These are phyloP conservation scores for Sminthurides aquaticus DNA, from an alignment of 2,888 invertebrate genomes.

Conservation along the genomic window DNA sequence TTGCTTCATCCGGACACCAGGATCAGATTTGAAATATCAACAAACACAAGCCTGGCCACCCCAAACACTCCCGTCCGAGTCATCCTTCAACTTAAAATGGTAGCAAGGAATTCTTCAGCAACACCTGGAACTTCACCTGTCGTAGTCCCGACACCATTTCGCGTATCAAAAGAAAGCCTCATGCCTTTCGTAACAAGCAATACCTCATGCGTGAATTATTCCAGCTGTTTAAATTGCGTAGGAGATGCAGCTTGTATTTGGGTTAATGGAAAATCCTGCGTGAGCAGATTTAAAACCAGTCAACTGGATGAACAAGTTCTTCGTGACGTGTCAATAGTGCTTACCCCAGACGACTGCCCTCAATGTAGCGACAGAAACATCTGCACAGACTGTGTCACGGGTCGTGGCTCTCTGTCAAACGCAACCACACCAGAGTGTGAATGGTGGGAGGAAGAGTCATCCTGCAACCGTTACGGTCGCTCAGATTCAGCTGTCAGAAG, in stretches of 20 bases:
- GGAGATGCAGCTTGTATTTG: slow-evolving; percentile 37
- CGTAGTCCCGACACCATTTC: slow-evolving; percentile 7
- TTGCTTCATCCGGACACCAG: slow-evolving; percentile 54
- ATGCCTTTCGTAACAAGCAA: slow-evolving; percentile 13
- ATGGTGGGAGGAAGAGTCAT: slow-evolving; percentile 85
- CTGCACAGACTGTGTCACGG: slow-evolving; percentile 73
- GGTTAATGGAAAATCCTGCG: slow-evolving; percentile 19
- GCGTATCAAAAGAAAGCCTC: slow-evolving; percentile 21
- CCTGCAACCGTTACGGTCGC: slow-evolving; percentile 71
- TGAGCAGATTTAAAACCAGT: neutral
- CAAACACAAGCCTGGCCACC: slow-evolving; percentile 18
- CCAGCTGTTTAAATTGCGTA: slow-evolving; percentile 34
- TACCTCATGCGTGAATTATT: slow-evolving; percentile 7
- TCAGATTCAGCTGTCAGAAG: slow-evolving; percentile 53
- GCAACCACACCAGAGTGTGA: slow-evolving; percentile 59
- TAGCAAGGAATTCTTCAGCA: slow-evolving; percentile 12
- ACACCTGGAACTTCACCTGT: neutral
- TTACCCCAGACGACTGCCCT: slow-evolving; percentile 66
- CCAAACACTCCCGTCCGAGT: slow-evolving; percentile 19
- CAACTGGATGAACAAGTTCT: slow-evolving; percentile 10
- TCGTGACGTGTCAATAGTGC: slow-evolving; percentile 1
- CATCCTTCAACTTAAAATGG: slow-evolving; percentile 13
- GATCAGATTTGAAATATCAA: slow-evolving; percentile 32
- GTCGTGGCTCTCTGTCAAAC: neutral
- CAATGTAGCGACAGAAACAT: slow-evolving; percentile 84